Conservation (phyloP, 1,140 invertebrate species). For the Archegozetes longisetosus region DNA sequence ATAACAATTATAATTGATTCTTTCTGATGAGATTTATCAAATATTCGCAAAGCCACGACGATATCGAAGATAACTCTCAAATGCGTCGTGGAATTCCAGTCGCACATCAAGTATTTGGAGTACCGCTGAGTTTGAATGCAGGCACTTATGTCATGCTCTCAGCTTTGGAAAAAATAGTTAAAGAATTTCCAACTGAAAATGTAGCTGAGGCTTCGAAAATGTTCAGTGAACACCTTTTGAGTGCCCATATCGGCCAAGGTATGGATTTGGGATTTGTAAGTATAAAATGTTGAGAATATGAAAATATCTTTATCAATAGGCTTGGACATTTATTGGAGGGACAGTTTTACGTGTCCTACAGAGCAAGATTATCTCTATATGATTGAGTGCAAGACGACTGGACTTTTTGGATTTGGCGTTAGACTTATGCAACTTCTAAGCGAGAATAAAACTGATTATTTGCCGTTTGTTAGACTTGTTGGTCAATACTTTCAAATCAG, state of each 20-base stretch:
- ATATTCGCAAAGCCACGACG: no score
- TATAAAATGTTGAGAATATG: no score
- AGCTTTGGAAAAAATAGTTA: neutral
- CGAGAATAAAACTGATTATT: conserved; percentile 61
- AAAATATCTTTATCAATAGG: no score
- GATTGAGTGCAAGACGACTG: conserved; percentile 89
- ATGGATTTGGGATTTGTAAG: no score
- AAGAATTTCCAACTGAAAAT: neutral
- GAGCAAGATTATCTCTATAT: conserved; percentile 83
- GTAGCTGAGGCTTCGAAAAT: neutral
- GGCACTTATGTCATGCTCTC: neutral
- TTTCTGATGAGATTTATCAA: no score
- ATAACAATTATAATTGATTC: no score
- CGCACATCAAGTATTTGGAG: neutral
- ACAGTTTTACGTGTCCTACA: conserved; percentile 78
- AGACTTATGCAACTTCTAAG: conserved; percentile 88
- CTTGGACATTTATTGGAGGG: conserved; percentile 95
- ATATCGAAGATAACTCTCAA: neutral
- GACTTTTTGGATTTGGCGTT: conserved; percentile 83
- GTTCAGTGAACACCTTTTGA: neutral
- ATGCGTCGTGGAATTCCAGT: neutral
- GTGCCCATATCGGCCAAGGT: neutral
- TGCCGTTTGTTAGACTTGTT: conserved; percentile 58
- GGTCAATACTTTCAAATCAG: conserved; percentile 90
- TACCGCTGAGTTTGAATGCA: neutral